A percentile compares a stretch with the other conserved stretches of the same genome.
phyloP scores from a whole-genome alignment of 2,113 vertebrate genomes.

The Oceanites oceanicus region DNA sequence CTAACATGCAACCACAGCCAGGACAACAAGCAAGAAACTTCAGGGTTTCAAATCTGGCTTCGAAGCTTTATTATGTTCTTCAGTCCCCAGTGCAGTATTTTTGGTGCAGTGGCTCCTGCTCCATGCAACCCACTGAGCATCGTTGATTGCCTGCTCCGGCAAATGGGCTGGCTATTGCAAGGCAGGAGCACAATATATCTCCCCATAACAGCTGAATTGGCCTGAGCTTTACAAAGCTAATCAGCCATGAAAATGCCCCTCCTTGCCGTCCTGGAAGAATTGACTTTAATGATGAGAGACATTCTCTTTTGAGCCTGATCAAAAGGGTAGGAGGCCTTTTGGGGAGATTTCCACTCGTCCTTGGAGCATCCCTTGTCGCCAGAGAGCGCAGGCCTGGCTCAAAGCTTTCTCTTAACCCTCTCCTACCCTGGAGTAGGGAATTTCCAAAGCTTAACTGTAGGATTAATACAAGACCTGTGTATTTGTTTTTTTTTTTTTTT shows the following conservation, averaged over 20 bases:
- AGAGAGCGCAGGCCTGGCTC: not conserved
- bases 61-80: not conserved
- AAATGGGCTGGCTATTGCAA: not conserved
- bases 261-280: slow-evolving; percentile 15
- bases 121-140: fast-evolving
- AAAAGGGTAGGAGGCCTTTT: not conserved
- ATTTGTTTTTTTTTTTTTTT: not conserved
- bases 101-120: not conserved
- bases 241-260: slow-evolving; percentile 46
- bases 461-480: not conserved
- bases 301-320: not conserved
- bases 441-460: not conserved
- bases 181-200: not conserved
- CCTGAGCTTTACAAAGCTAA: not conserved
- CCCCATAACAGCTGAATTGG: not conserved
- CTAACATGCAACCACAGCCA: fast-evolving
- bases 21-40: not conserved
- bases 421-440: not conserved
- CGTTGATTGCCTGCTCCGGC: not conserved
- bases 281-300: slow-evolving; percentile 36
- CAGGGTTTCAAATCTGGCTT: not conserved
- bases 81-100: not conserved
- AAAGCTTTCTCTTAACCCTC: slow-evolving; percentile 18
- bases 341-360: not conserved
- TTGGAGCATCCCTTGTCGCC: not conserved